A percentile compares a stretch with the other conserved stretches of the same genome.
Evolutionary conservation across 2,888 invertebrate species (phyloP).

Genomic region (Beris morrisii): DNA sequence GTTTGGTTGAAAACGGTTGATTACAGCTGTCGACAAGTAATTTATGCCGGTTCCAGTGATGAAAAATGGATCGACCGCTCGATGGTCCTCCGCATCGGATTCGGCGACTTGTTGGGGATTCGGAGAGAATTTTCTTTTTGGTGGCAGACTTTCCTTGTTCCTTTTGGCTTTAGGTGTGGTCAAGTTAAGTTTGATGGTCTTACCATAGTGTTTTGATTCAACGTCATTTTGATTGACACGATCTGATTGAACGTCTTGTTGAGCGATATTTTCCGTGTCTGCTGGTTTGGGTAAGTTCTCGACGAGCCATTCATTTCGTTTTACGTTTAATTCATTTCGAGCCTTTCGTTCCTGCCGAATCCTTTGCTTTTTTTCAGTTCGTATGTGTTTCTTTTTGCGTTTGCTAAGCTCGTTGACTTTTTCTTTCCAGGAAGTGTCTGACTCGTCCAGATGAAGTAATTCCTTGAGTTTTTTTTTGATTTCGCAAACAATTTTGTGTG

Average conservation of each 20-base stretch:
- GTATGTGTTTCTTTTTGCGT: conserved; percentile 32
- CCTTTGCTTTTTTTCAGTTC: conserved; percentile 29
- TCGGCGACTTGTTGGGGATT: not conserved
- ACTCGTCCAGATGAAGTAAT: conserved; percentile 42
- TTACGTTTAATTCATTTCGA: conserved; percentile 41
- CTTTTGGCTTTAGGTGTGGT: not conserved
- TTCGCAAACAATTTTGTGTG: conserved; percentile 47
- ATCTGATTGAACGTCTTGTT: not conserved
- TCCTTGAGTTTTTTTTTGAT: conserved; percentile 43
- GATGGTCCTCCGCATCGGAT: conserved; percentile 29
- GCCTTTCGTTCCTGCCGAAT: conserved; percentile 42
- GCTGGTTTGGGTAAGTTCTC: conserved; percentile 41
- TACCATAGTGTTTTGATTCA: not conserved
- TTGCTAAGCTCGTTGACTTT: conserved; percentile 49
- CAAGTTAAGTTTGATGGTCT: conserved; percentile 10
- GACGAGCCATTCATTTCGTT: conserved; percentile 48
- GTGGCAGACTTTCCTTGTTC: not conserved
- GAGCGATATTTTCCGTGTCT: not conserved
- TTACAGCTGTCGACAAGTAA: conserved; percentile 50
- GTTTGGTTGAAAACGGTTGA: conserved; percentile 33
- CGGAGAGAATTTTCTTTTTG: not conserved
- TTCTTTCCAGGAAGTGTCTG: conserved; percentile 45
- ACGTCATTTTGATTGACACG: not conserved
- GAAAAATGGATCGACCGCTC: conserved; percentile 50
- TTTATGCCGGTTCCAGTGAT: conserved; percentile 51